Percentiles rank a stretch among this genome's conserved stretches.
Evolutionary conservation across 1,140 invertebrate species (phyloP).

Genomic region (Lordiphosa mommai): DNA sequence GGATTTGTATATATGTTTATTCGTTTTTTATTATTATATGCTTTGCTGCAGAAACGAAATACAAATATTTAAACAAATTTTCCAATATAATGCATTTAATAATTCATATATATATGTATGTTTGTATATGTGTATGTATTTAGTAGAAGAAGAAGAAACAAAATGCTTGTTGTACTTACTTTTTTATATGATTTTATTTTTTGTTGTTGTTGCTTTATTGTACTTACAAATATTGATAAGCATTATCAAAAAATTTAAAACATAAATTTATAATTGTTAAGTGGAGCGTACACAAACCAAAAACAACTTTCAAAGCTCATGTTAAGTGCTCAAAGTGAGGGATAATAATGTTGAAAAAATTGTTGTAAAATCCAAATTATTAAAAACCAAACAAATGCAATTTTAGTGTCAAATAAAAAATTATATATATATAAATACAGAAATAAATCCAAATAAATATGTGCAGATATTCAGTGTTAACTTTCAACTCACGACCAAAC

Average conservation of each 20-base stretch:
- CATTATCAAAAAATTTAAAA: constrained; percentile 21
- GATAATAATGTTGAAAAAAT: constrained; percentile 25
- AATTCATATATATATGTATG: constrained; percentile 49
- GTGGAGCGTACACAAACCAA: constrained; percentile 3
- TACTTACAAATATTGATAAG: constrained; percentile 54
- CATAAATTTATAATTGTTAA: constrained; percentile 22
- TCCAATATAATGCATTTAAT: constrained; percentile 70
- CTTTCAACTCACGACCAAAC: too few relatives aligned
- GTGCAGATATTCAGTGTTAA: background rate
- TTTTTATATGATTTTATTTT: constrained; percentile 27
- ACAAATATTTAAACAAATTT: constrained; percentile 43
- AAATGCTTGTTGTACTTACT: constrained; percentile 69
- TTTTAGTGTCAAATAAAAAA: constrained; percentile 69
- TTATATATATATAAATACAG: constrained; percentile 31
- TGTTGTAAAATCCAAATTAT: constrained; percentile 73
- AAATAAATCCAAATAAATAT: constrained; percentile 36
- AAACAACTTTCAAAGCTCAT: constrained; percentile 25
- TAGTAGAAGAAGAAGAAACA: constrained; percentile 22
- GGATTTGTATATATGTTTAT: constrained; percentile 53
- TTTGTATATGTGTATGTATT: constrained; percentile 39
- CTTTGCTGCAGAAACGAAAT: constrained; percentile 7
- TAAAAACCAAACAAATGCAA: constrained; percentile 55
- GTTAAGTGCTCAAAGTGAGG: constrained; percentile 27
- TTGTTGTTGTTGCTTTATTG: constrained; percentile 45
- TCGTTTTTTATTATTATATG: constrained; percentile 36